Conservation (phyloP, 2,113 vertebrate genomes). For the Microcebus tavaratra region DNA sequence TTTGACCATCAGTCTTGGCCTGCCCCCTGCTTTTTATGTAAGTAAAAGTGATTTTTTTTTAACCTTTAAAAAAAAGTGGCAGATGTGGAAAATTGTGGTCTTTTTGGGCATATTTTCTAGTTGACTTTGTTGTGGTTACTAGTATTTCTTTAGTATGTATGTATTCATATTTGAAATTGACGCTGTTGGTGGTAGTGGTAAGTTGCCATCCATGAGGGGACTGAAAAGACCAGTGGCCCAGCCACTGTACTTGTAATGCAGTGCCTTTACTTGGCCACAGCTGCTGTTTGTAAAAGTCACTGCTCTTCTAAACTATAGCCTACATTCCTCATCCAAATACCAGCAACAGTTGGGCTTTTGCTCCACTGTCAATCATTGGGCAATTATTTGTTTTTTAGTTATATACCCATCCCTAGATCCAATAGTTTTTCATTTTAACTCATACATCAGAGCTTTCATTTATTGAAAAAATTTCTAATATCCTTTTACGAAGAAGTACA, state of each 20-base stretch:
- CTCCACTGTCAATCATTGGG: conserved; percentile 46
- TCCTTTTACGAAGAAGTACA: conserved; percentile 53
- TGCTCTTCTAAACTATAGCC: background rate
- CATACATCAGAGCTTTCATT: conserved; percentile 50
- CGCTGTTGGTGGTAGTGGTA: background rate
- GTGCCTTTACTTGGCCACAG: conserved; percentile 35
- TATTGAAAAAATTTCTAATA: conserved; percentile 57
- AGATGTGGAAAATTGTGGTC: background rate
- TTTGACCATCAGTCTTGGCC: conserved; percentile 72
- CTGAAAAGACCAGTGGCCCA: background rate
- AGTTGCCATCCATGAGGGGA: background rate
- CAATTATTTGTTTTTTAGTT: conserved; percentile 56
- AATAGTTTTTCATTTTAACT: conserved; percentile 59
- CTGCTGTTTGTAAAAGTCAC: conserved; percentile 55
- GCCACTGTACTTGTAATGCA: background rate
- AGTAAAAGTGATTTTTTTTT: conserved; percentile 75
- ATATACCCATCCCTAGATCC: background rate
- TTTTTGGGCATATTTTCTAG: background rate
- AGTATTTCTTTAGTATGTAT: background rate
- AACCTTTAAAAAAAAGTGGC: background rate
- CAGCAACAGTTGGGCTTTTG: conserved; percentile 50
- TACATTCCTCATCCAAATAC: conserved; percentile 25
- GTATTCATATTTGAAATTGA: background rate
- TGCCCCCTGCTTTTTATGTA: conserved; percentile 77
- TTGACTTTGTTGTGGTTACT: conserved; percentile 37